Percentiles rank a stretch among this genome's conserved stretches.
Conservation (phyloP, 2,888 invertebrate species). For the Calliopum simillimum region DNA sequence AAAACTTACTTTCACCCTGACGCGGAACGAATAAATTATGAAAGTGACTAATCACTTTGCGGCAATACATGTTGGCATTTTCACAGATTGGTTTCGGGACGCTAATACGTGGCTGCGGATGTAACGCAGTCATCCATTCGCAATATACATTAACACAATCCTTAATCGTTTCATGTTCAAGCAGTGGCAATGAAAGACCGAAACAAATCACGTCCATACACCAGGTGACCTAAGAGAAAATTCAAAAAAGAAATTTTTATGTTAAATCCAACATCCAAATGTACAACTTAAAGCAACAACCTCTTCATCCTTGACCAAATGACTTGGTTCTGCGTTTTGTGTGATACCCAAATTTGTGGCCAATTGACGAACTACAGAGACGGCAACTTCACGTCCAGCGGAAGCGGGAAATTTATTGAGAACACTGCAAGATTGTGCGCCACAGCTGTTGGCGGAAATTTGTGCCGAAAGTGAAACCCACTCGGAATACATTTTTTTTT, state of each 20-base stretch:
- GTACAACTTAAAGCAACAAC: constrained; percentile 66
- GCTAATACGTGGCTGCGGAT: constrained; percentile 85
- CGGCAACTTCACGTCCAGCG: constrained; percentile 73
- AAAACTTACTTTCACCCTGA: constrained; percentile 87
- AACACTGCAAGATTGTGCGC: constrained; percentile 70
- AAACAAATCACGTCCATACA: constrained; percentile 90
- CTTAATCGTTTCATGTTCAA: constrained; percentile 93
- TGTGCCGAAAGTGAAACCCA: constrained; percentile 70
- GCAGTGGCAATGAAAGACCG: constrained; percentile 88
- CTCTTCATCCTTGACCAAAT: constrained; percentile 85
- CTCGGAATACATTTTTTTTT: constrained; percentile 69
- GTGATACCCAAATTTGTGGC: constrained; percentile 76
- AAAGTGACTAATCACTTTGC: constrained; percentile 91
- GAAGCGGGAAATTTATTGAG: constrained; percentile 72
- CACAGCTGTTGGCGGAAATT: constrained; percentile 68
- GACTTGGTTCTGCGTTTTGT: constrained; percentile 86
- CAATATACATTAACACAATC: constrained; percentile 97
- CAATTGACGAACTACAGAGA: constrained; percentile 73
- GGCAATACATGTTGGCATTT: constrained; percentile 89
- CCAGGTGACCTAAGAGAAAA: constrained; percentile 79
- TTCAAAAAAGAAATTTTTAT: background rate
- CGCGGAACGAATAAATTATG: constrained; percentile 95
- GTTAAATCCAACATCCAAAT: background rate
- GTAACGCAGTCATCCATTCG: constrained; percentile 93
- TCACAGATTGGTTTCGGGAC: constrained; percentile 90